phyloP scores from a whole-genome alignment of 2,888 invertebrate species.

The Tachina fera region DNA sequence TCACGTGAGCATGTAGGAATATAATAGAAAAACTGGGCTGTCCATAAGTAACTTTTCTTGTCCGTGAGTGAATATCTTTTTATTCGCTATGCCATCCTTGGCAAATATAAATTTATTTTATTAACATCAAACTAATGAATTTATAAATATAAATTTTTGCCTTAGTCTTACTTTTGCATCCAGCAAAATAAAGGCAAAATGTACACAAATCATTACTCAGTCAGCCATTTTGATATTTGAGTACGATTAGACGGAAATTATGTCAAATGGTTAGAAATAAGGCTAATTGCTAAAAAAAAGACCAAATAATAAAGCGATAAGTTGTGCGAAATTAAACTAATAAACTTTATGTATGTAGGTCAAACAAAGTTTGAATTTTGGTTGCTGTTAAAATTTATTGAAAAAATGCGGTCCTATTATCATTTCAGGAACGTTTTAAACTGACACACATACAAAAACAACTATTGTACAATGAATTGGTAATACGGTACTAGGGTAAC shows the following conservation, averaged over 20 bases:
- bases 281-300: constrained; percentile 12
- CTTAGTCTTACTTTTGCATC: constrained; percentile 35
- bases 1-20: too few species aligned
- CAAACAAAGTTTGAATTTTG: background rate
- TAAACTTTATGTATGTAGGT: background rate
- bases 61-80: too few species aligned
- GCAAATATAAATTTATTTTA: background rate
- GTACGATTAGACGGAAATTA: constrained; percentile 57
- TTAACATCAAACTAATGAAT: constrained; percentile 21
- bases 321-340: background rate
- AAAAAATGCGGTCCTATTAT: too few species aligned
- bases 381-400: too few species aligned
- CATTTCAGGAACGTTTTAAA: too few species aligned
- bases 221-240: constrained; percentile 53
- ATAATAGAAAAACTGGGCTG: too few species aligned
- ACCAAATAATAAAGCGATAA: background rate
- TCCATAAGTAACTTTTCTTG: too few species aligned
- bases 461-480: too few species aligned
- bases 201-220: constrained; percentile 10
- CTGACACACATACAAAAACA: too few species aligned
- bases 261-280: constrained; percentile 46
- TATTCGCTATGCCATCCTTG: too few species aligned
- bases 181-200: background rate
- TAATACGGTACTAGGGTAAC: too few species aligned
- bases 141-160: constrained; percentile 46